Conservation (phyloP, 2,888 invertebrate genomes). For the Leucophora obtusa region DNA sequence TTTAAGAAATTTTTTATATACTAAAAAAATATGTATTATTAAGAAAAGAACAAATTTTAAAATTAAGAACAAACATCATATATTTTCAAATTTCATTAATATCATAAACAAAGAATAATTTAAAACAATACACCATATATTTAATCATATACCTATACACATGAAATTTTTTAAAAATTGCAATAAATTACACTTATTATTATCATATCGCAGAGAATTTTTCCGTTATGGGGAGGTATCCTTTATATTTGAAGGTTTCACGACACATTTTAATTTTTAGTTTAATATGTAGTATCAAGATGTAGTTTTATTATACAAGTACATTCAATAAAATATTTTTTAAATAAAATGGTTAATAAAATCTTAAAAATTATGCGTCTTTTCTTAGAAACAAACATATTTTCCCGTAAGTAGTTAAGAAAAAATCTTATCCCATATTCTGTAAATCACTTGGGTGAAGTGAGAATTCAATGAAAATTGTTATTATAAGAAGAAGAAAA, state of each 20-base stretch:
- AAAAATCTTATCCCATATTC: too few relatives aligned
- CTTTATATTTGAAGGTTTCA: neutral
- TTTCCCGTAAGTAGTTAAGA: too few relatives aligned
- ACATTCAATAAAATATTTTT: neutral
- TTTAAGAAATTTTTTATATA: slow-evolving; percentile 14
- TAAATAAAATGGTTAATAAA: neutral
- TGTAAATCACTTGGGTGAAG: too few relatives aligned
- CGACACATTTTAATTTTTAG: neutral
- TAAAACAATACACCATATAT: neutral
- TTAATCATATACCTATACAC: neutral
- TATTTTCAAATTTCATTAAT: slow-evolving; percentile 4
- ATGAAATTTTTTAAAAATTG: neutral
- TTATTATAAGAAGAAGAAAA: too few relatives aligned
- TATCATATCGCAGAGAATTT: too few relatives aligned
- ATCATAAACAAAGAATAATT: neutral
- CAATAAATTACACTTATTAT: neutral
- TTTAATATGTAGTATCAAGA: neutral
- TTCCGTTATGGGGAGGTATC: too few relatives aligned
- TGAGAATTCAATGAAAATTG: too few relatives aligned
- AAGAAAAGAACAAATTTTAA: neutral
- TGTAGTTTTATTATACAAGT: neutral
- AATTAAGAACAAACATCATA: neutral
- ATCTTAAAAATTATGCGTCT: neutral
- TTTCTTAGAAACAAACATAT: too few relatives aligned
- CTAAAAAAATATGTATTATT: neutral